phyloP scores from a whole-genome alignment of 2,113 vertebrate genomes.

The Seriola rivoliana region DNA sequence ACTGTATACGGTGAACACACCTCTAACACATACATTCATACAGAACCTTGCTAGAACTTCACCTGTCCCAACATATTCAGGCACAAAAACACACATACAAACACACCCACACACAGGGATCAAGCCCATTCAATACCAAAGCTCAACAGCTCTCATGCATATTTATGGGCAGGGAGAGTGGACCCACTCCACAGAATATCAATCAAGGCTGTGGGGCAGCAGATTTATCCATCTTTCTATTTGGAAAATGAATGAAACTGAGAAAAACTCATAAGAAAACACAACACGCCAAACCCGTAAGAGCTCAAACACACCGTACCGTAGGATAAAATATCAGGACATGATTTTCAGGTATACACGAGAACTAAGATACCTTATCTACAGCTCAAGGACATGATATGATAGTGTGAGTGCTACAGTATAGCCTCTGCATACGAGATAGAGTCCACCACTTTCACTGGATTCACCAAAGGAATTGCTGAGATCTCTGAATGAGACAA shows the following conservation, averaged over 20 bases:
- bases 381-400: background rate
- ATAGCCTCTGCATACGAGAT: background rate
- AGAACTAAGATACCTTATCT: background rate
- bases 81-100: slow-evolving; percentile 4
- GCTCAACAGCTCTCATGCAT: slow-evolving; percentile 74
- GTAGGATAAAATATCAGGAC: background rate
- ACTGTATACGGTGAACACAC: slow-evolving; percentile 12
- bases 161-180: slow-evolving; percentile 67
- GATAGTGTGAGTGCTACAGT: background rate
- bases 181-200: slow-evolving; percentile 67
- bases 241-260: slow-evolving; percentile 45
- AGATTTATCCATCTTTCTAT: slow-evolving; percentile 31
- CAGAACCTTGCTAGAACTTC: slow-evolving; percentile 1
- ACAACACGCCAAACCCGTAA: background rate
- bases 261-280: slow-evolving; percentile 22
- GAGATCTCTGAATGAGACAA: too few relatives aligned
- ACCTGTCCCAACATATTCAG: slow-evolving; percentile 13
- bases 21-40: slow-evolving; percentile 5
- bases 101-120: slow-evolving; percentile 26
- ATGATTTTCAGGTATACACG: background rate
- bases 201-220: slow-evolving; percentile 53
- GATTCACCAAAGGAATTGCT: too few relatives aligned
- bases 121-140: slow-evolving; percentile 58
- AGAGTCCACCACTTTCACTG: too few relatives aligned
- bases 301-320: background rate